Evolutionary conservation across 2,797 vertebrate genomes (phyloP).

Genomic region (Tolypeutes matacus): DNA sequence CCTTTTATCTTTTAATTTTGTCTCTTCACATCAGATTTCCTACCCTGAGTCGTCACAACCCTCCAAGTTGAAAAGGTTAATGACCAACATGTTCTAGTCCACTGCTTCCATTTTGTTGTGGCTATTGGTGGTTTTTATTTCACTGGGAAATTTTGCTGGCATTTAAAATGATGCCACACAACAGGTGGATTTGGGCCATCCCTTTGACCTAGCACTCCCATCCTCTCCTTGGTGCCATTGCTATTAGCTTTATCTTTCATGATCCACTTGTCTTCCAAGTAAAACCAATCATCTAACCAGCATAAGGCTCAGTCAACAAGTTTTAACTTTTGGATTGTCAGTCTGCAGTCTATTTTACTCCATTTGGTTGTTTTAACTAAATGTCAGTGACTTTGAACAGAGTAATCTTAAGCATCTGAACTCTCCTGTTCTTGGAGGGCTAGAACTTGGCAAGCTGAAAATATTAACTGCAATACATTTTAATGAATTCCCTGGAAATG

Average conservation of each 20-base stretch:
- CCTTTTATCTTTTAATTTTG: not conserved
- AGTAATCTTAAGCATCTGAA: constrained; percentile 74
- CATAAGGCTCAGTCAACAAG: not conserved
- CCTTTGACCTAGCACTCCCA: not conserved
- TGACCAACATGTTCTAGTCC: not conserved
- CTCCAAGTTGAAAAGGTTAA: constrained; percentile 20
- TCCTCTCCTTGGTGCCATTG: not conserved
- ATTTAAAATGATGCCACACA: constrained; percentile 13
- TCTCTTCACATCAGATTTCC: constrained; percentile 54
- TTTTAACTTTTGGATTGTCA: constrained; percentile 47
- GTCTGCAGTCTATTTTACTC: constrained; percentile 38
- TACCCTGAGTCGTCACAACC: constrained; percentile 4
- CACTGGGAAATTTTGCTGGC: not conserved
- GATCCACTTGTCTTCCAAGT: constrained; percentile 34
- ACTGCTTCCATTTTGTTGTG: constrained; percentile 29
- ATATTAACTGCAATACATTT: constrained; percentile 77
- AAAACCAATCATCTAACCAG: constrained; percentile 34
- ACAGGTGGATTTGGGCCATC: constrained; percentile 20
- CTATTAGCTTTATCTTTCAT: constrained; percentile 62
- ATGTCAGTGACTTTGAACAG: constrained; percentile 73
- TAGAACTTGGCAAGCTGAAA: constrained; percentile 76
- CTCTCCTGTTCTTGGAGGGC: constrained; percentile 72
- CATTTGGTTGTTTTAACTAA: constrained; percentile 71
- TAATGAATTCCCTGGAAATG: constrained; percentile 84
- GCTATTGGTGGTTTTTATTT: constrained; percentile 44